Base-by-base conservation (phyloP, 2,797 vertebrate genomes). In the Anomalospiza imberbis region DNA sequence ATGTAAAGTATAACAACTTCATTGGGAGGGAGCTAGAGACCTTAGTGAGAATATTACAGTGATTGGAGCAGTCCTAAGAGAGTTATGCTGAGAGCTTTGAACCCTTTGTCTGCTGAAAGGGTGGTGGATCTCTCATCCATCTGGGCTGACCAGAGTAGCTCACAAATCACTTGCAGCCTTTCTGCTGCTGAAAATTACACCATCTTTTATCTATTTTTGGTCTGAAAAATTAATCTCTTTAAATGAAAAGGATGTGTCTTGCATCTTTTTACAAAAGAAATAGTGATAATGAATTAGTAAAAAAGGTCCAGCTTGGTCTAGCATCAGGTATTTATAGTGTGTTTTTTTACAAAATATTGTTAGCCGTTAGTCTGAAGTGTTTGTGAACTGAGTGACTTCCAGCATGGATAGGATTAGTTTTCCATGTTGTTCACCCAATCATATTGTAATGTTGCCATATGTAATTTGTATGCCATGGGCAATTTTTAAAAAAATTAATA, bases 91-190 rank as follows among this genome's bases (percentile, higher is more conserved):
- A 83, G 61, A 53, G 26, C 14, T 62, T 70, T 76, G 51, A 78
- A 51, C 9, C 7, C 7, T 13, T 72, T 9, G 13, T 91, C n/a
- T 78, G 13, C 31, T 2, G 0, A 2, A 12, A 11, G 1, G 0
- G 4, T 28, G 17, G 9, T 55, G 26, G 20, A 55, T 87, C 54
- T 80, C 50, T 62, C 9, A 22, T 67, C 32, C 14, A 18, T 60
- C 18, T 83, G 57, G 34, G 42, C 13, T 34, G 42, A 80, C 16
- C 36, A 61, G 40, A 40, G 24, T 17, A 72, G 18, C 28, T 92
- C 44, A 66, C 28, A 89, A 76, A 63, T 78, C 6, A 14, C 31
- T 67, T 82, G 15, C 31, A 53, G 12, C 4, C 18, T 62, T 65
- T 81, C 34, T 91, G 19, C 0, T 0, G 7, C 32, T 79, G 17